Conservation (phyloP, 2,797 vertebrate genomes). For the Anabas testudineus region DNA sequence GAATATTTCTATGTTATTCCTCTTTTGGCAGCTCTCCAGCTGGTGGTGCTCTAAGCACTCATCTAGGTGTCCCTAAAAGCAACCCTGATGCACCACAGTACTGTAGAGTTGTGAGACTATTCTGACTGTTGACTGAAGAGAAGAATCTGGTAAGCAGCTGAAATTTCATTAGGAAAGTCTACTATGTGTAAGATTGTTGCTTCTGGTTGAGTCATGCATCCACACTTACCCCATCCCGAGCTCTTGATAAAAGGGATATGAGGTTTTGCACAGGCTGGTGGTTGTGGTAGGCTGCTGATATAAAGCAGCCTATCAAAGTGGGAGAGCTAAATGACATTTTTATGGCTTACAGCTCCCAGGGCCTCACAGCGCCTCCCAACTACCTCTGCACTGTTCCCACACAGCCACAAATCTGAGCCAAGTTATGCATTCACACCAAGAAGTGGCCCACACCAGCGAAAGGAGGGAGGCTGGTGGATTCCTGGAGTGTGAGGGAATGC, state of each 20-base stretch:
- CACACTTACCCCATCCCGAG: neutral
- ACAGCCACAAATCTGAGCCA: slow-evolving; percentile 76
- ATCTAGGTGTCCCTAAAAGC: too few relatives aligned
- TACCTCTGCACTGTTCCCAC: slow-evolving; percentile 64
- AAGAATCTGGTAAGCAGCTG: too few relatives aligned
- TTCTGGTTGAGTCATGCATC: slow-evolving; percentile 60
- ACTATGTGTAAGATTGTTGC: slow-evolving; percentile 28
- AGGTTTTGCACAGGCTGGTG: slow-evolving; percentile 30
- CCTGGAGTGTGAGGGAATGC: slow-evolving; percentile 88
- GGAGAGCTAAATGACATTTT: slow-evolving; percentile 80
- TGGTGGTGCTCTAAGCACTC: too few relatives aligned
- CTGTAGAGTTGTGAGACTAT: too few relatives aligned
- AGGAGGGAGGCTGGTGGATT: slow-evolving; percentile 73
- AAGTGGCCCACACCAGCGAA: slow-evolving; percentile 74
- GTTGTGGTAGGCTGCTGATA: slow-evolving; percentile 61
- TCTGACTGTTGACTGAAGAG: too few relatives aligned
- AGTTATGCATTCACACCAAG: slow-evolving; percentile 80
- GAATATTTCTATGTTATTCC: too few relatives aligned
- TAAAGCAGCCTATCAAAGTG: slow-evolving; percentile 84
- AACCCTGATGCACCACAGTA: too few relatives aligned
- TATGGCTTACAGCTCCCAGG: slow-evolving; percentile 71
- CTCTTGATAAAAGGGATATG: slow-evolving; percentile 29
- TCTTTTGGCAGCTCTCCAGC: too few relatives aligned
- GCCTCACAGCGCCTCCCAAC: slow-evolving; percentile 62
- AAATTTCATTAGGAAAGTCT: too few relatives aligned